These are phyloP conservation scores for Bombyx huttoni DNA, from an alignment of 2,888 invertebrate species.

Conservation along the genomic window DNA sequence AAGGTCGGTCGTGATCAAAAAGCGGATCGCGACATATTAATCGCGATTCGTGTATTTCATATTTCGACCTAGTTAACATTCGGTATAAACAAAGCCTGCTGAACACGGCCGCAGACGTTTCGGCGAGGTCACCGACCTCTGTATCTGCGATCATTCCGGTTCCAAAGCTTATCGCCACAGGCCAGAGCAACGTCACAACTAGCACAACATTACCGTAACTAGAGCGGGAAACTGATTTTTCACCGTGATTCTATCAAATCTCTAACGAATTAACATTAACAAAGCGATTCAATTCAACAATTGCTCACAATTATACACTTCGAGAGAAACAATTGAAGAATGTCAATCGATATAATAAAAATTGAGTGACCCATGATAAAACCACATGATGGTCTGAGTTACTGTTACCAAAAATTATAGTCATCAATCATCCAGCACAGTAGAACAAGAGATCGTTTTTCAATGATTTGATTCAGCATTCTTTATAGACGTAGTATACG, in stretches of 20 bases:
- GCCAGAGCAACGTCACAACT: conserved; percentile 16
- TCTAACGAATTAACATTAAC: not conserved
- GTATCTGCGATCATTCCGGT: conserved; percentile 51
- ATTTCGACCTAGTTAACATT: conserved; percentile 36
- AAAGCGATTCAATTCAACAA: not conserved
- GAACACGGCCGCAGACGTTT: conserved; percentile 55
- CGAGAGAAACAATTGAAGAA: not conserved
- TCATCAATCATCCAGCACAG: not conserved
- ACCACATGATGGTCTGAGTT: not conserved
- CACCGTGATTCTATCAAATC: conserved; percentile 18
- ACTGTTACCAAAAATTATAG: not conserved
- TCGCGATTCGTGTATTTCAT: conserved; percentile 4
- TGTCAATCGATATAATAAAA: not conserved
- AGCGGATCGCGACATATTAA: conserved; percentile 5
- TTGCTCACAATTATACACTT: not conserved
- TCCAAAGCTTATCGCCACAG: conserved; percentile 32
- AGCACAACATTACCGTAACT: conserved; percentile 22
- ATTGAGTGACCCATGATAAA: not conserved
- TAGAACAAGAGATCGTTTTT: not conserved
- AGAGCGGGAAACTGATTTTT: conserved; percentile 40
- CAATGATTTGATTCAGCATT: not conserved
- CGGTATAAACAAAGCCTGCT: conserved; percentile 36
- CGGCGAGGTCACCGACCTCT: conserved; percentile 57
- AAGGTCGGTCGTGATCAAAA: conserved; percentile 3
- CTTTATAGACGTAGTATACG: no score